Evolutionary conservation across 1,140 invertebrate species (phyloP).

Genomic region (Metopolophium dirhodum): DNA sequence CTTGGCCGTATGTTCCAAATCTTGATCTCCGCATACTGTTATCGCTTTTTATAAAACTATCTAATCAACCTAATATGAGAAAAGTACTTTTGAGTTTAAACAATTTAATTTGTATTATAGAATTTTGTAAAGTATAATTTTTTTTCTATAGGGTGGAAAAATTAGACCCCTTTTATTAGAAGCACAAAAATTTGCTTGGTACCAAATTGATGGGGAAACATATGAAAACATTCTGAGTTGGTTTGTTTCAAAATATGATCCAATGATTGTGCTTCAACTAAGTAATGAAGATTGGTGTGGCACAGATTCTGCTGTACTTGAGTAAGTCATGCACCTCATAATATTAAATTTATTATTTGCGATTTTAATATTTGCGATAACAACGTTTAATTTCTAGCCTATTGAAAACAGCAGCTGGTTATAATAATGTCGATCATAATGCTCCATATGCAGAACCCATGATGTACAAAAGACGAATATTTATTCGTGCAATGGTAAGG

Average conservation of each 20-base stretch:
- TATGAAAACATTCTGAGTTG: constrained; percentile 77
- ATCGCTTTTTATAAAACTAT: constrained; percentile 73
- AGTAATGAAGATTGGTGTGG: constrained; percentile 64
- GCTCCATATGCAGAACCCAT: constrained; percentile 64
- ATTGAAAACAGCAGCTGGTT: constrained; percentile 70
- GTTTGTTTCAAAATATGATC: constrained; percentile 80
- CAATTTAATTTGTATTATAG: not conserved
- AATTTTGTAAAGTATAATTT: constrained; percentile 16
- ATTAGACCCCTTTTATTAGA: constrained; percentile 68
- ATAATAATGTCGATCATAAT: constrained; percentile 63
- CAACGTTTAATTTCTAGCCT: constrained; percentile 64
- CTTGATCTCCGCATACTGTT: constrained; percentile 65
- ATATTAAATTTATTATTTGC: not conserved
- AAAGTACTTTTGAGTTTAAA: constrained; percentile 63
- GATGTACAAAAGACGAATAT: constrained; percentile 69
- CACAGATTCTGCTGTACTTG: constrained; percentile 66
- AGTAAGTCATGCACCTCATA: constrained; percentile 62
- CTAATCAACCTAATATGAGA: constrained; percentile 75
- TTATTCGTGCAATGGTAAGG: constrained; percentile 69
- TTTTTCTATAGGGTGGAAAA: constrained; percentile 64
- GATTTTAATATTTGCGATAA: constrained; percentile 18
- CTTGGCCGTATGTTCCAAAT: constrained; percentile 65
- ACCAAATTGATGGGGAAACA: constrained; percentile 70
- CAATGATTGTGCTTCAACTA: constrained; percentile 70
- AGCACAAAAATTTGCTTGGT: constrained; percentile 75